Evolutionary conservation across 2,888 invertebrate genomes (phyloP).

Genomic region (Cryptus armator): DNA sequence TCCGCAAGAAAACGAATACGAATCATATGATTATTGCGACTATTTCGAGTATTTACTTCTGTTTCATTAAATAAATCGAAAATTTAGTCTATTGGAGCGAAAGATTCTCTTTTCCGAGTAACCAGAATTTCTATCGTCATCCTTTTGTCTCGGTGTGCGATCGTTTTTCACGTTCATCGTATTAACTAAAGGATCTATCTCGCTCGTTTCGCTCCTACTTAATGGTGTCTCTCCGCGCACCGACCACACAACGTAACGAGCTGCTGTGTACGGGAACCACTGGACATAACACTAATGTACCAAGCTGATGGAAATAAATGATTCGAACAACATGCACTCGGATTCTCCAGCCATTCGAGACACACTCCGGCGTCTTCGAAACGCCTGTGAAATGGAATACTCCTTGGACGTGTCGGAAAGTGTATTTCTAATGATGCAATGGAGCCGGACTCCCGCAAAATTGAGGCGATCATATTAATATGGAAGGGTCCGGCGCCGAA

Average conservation of each 20-base stretch:
- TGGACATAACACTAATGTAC: conserved; percentile 40
- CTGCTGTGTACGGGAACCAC: conserved; percentile 52
- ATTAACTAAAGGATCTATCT: conserved; percentile 59
- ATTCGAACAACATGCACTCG: conserved; percentile 42
- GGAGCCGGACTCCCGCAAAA: conserved; percentile 6
- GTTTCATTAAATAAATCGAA: conserved; percentile 26
- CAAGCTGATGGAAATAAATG: conserved; percentile 63
- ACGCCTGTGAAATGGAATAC: not conserved
- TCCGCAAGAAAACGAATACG: not conserved
- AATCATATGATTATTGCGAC: not conserved
- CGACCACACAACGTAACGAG: conserved; percentile 68
- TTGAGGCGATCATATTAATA: not conserved
- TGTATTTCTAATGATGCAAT: conserved; percentile 6
- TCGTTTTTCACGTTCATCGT: conserved; percentile 63
- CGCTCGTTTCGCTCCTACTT: conserved; percentile 58
- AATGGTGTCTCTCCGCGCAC: conserved; percentile 63
- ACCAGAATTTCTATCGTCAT: conserved; percentile 40
- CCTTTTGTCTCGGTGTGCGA: conserved; percentile 61
- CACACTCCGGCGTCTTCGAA: not conserved
- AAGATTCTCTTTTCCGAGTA: conserved; percentile 27
- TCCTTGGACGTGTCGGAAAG: not conserved
- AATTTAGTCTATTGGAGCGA: conserved; percentile 18
- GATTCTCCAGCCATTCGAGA: conserved; percentile 6
- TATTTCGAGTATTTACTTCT: not conserved
- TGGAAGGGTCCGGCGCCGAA: too few species aligned